Evolutionary conservation across 2,888 invertebrate species (phyloP).

Genomic region (Drosophila histrio): DNA sequence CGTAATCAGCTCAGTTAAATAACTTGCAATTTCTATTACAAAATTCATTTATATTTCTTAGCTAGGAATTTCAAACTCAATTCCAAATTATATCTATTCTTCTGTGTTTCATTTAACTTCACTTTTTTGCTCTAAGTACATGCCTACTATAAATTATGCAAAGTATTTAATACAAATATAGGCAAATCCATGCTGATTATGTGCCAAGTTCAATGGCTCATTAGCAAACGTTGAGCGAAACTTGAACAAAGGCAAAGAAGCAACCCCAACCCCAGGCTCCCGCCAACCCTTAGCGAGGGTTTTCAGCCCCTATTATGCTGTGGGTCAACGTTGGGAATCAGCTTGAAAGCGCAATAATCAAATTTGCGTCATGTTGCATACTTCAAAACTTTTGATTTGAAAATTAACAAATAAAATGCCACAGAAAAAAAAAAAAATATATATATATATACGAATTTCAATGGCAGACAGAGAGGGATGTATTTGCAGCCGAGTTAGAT

Average conservation of each 20-base stretch:
- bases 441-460: constrained; percentile 26
- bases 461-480: constrained; percentile 12
- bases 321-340: constrained; percentile 24
- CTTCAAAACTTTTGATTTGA: constrained; percentile 67
- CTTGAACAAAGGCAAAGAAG: constrained; percentile 8
- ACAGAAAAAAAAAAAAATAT: constrained; percentile 34
- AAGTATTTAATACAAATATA: background rate
- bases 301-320: constrained; percentile 37
- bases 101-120: background rate
- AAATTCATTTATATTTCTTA: no score
- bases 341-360: constrained; percentile 70
- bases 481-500: background rate
- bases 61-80: no score
- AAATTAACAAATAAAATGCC: constrained; percentile 73
- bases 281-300: constrained; percentile 18
- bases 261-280: background rate
- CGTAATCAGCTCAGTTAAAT: no score
- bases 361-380: constrained; percentile 69
- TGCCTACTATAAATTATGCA: background rate
- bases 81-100: no score
- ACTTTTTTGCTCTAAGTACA: background rate
- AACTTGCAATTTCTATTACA: no score
- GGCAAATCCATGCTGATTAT: constrained; percentile 1
- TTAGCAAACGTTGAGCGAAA: constrained; percentile 3
- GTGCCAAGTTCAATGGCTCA: constrained; percentile 18